These are phyloP conservation scores for Ammodytes dubius DNA, from an alignment of 2,113 vertebrate species.

Conservation along the genomic window DNA sequence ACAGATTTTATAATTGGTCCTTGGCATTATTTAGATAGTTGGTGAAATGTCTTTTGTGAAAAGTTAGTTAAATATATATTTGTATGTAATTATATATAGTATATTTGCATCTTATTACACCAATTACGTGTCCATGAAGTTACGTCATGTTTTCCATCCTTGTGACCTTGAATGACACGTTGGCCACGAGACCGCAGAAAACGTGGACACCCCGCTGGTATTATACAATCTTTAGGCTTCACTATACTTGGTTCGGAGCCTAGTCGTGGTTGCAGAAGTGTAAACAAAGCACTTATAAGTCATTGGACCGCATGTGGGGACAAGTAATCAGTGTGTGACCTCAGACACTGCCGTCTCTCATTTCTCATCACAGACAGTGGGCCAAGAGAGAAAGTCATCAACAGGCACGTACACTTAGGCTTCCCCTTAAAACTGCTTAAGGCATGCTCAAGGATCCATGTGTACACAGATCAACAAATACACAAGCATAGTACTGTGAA, in stretches of 20 bases:
- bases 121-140: neutral
- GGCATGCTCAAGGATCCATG: slow-evolving; percentile 15
- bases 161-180: neutral
- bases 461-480: neutral
- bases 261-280: slow-evolving; percentile 70
- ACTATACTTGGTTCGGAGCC: slow-evolving; percentile 46
- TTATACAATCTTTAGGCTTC: slow-evolving; percentile 6
- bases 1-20: neutral
- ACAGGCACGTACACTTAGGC: slow-evolving; percentile 29
- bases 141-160: neutral
- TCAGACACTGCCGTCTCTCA: slow-evolving; percentile 76
- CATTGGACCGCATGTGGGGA: slow-evolving; percentile 77
- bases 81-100: neutral
- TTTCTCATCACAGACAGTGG: slow-evolving; percentile 75
- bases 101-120: neutral
- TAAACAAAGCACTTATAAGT: slow-evolving; percentile 85
- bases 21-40: neutral
- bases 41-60: neutral
- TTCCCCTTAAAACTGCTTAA: neutral
- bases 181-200: neutral
- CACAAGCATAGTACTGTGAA: neutral
- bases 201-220: neutral
- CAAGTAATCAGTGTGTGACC: slow-evolving; percentile 84
- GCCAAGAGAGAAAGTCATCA: slow-evolving; percentile 79
- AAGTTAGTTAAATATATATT: neutral